These are phyloP conservation scores for Papilio demoleus DNA, from an alignment of 2,888 invertebrate genomes.

Conservation along the genomic window DNA sequence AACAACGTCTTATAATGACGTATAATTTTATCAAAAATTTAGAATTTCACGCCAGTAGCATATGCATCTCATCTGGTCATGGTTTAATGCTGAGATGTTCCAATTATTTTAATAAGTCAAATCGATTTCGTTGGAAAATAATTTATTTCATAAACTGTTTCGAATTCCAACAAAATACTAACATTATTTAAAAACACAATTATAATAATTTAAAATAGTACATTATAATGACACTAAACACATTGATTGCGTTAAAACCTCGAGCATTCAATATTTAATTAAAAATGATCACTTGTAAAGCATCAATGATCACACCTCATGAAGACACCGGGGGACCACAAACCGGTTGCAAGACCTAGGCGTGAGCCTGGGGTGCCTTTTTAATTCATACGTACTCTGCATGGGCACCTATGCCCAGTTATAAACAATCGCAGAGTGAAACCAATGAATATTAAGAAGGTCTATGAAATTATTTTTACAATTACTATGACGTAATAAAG, in stretches of 20 bases:
- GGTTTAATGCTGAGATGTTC: slow-evolving; percentile 13
- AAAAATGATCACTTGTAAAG: slow-evolving; percentile 47
- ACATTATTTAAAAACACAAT: not conserved
- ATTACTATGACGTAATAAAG: slow-evolving; percentile 16
- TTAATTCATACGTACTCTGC: slow-evolving; percentile 67
- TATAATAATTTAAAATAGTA: not conserved
- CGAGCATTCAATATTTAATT: slow-evolving; percentile 4
- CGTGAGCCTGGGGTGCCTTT: slow-evolving; percentile 51
- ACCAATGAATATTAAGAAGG: slow-evolving; percentile 80
- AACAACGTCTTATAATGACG: slow-evolving; percentile 22
- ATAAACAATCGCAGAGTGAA: slow-evolving; percentile 76
- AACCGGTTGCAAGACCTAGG: slow-evolving; percentile 57
- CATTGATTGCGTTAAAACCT: slow-evolving; percentile 52
- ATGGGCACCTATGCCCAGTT: slow-evolving; percentile 68
- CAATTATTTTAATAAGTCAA: slow-evolving; percentile 13
- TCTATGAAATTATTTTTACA: slow-evolving; percentile 73
- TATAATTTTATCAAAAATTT: slow-evolving; percentile 36
- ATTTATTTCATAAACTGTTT: slow-evolving; percentile 1
- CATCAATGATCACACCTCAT: slow-evolving; percentile 72
- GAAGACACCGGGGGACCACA: slow-evolving; percentile 65
- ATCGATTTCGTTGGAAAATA: not conserved
- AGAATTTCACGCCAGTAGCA: slow-evolving; percentile 40
- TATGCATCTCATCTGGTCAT: slow-evolving; percentile 15
- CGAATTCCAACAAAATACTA: not conserved
- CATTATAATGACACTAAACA: not conserved